Base-by-base conservation (phyloP, 2,888 invertebrate genomes). In the Crematogaster levior region DNA sequence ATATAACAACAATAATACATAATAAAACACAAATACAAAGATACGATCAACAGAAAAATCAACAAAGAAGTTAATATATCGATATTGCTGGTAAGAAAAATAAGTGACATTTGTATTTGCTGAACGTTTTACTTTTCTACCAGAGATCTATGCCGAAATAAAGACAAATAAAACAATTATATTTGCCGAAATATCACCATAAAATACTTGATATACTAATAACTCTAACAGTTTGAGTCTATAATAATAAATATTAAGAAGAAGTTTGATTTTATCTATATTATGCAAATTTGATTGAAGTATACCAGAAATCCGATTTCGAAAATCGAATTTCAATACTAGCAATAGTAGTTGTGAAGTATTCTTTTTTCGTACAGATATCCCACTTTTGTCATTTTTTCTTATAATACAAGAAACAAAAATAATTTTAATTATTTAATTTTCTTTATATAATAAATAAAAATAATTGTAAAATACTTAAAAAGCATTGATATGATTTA, bases 151-250 rank as follows among this genome's bases (percentile, higher is more conserved):
- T 3, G 37, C 30, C 43, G 53, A 43, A n/a, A 68, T 56, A 34
- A 24, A 75, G 43, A 37, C 18, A 24, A 2, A 27, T 53, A 34
- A 21, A 48, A 34, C 24, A 46, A 63, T 51, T 5, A 65, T 40
- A 30, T 53, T 53, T 7, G 10, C 7, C 12, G 51, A n/a, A n/a
- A n/a, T n/a, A n/a, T n/a, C n/a, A n/a, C n/a, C n/a, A n/a, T n/a
- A n/a, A n/a, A n/a, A n/a, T n/a, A n/a, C n/a, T n/a, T 74, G 18
- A 51, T 51, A 63, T 75, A 63, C 9, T n/a, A 18, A 63, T 63
- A n/a, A 6, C 37, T 37, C 1, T n/a, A n/a, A 24, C 24, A 51
- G 15, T 53, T 37, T 48, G 27, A 43, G 3, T 34, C 34, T 34
- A 34, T 34, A n/a, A n/a, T n/a, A n/a, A n/a, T n/a, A n/a, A n/a